These are phyloP conservation scores for Abrostola tripartita DNA, from an alignment of 2,888 invertebrate species.

Conservation along the genomic window DNA sequence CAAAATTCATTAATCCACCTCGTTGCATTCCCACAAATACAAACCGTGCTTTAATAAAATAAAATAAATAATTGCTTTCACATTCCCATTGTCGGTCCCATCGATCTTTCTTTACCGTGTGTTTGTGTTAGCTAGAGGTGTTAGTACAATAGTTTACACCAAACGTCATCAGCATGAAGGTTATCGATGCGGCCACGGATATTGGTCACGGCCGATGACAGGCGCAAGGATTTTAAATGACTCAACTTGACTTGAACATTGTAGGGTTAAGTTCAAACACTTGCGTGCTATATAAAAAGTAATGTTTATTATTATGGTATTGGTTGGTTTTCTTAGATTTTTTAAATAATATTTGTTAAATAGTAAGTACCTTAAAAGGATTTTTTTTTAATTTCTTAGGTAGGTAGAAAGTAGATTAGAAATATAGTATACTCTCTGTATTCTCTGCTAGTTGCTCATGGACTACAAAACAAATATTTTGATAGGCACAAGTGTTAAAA, in stretches of 20 bases:
- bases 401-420: no score
- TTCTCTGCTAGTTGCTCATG: no score
- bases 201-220: slow-evolving; percentile 50
- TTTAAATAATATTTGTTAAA: no score
- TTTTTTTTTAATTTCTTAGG: no score
- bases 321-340: no score
- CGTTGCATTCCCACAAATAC: not conserved
- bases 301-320: no score
- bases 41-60: not conserved
- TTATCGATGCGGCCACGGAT: slow-evolving; percentile 43
- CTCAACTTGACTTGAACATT: slow-evolving; percentile 23
- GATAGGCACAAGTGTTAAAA: no score
- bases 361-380: no score
- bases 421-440: no score
- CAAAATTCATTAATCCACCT: no score
- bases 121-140: slow-evolving; percentile 49
- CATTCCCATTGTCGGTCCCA: slow-evolving; percentile 5
- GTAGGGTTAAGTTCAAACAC: slow-evolving; percentile 26
- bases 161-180: slow-evolving; percentile 53
- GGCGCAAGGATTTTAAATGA: slow-evolving; percentile 30
- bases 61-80: not conserved
- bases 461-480: no score
- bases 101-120: slow-evolving; percentile 30
- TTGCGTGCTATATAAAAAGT: not conserved
- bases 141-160: slow-evolving; percentile 58